Evolutionary conservation across 1,140 invertebrate genomes (phyloP).

Genomic region (Rhopalosiphum maidis): DNA sequence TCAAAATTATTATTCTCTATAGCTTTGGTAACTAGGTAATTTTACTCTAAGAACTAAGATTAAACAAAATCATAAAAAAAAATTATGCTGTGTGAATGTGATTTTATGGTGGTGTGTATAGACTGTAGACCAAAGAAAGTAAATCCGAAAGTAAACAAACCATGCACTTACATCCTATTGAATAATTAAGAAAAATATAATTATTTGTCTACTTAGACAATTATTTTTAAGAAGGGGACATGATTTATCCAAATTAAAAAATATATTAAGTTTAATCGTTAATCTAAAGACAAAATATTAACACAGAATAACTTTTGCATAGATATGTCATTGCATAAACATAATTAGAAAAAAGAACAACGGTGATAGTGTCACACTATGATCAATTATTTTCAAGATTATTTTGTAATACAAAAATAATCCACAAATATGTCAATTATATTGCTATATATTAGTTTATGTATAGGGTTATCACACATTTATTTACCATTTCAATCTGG

Average conservation of each 20-base stretch:
- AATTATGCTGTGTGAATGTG: background rate
- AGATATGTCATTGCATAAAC: background rate
- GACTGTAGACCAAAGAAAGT: rapidly evolving
- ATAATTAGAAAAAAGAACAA: background rate
- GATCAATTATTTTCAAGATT: background rate
- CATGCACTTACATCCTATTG: no score
- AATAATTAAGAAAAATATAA: background rate
- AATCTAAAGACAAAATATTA: background rate
- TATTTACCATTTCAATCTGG: background rate
- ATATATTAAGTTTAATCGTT: background rate
- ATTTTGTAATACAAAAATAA: background rate
- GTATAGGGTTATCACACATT: background rate
- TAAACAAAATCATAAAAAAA: no score
- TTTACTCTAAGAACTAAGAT: no score
- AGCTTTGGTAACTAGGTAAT: no score
- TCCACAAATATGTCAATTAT: background rate
- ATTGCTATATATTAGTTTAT: background rate
- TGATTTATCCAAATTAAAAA: background rate
- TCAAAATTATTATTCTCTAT: no score
- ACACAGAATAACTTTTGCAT: background rate
- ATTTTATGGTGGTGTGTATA: background rate
- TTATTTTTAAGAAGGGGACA: background rate
- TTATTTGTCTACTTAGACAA: background rate
- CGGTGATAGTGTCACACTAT: no score
- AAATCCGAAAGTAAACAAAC: no score